Conservation (phyloP, 2,888 invertebrate species). For the Diarsia rubi region DNA sequence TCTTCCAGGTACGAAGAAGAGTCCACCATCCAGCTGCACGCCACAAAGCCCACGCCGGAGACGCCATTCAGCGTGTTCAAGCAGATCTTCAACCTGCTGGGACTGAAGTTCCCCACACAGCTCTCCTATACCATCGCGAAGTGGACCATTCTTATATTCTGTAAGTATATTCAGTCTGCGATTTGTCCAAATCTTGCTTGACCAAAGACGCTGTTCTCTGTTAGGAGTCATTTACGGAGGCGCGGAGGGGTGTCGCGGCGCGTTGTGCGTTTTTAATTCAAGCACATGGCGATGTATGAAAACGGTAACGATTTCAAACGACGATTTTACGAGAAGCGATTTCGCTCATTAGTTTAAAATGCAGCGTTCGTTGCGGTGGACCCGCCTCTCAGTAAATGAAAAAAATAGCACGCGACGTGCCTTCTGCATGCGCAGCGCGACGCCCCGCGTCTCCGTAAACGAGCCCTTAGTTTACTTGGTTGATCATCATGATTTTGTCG, state of each 20-base stretch:
- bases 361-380: no score
- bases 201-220: neutral
- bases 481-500: neutral
- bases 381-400: no score
- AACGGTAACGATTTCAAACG: no score
- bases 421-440: no score
- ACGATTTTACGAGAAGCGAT: no score
- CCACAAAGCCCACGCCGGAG: constrained; percentile 77
- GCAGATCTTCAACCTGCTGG: constrained; percentile 94
- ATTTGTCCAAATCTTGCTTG: neutral
- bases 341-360: no score
- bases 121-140: constrained; percentile 93
- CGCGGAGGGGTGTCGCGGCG: no score
- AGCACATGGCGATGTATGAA: no score
- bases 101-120: constrained; percentile 92
- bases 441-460: no score
- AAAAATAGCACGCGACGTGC: no score
- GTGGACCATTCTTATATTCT: constrained; percentile 85
- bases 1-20: constrained; percentile 85
- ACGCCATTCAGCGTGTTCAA: constrained; percentile 82
- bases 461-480: neutral
- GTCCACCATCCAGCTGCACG: constrained; percentile 71
- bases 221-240: no score
- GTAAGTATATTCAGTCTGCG: constrained; percentile 73
- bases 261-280: no score